Evolutionary conservation across 2,888 invertebrate genomes (phyloP).

Genomic region (Rapana venosa): DNA sequence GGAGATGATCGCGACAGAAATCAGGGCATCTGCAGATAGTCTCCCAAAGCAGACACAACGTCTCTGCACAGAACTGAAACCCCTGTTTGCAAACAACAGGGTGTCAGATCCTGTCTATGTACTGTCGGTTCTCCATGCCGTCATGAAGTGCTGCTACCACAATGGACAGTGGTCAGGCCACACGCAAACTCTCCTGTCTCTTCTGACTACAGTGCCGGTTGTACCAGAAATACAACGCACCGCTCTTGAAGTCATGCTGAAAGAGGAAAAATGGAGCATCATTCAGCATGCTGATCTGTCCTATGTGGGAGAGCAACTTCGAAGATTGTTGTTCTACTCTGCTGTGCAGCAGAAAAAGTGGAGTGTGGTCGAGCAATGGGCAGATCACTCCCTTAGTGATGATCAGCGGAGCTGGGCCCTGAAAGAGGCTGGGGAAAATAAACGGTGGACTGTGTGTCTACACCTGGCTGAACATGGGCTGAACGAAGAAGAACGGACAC

Average conservation of each 20-base stretch:
- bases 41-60: not conserved
- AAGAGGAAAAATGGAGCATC: not conserved
- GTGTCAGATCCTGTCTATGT: not conserved
- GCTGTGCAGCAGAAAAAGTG: not conserved
- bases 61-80: not conserved
- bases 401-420: constrained; percentile 8
- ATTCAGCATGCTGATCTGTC: not conserved
- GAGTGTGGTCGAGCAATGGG: not conserved
- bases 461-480: not conserved
- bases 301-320: not conserved
- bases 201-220: not conserved
- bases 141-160: not conserved
- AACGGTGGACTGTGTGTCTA: not conserved
- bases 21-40: not conserved
- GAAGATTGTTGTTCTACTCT: not conserved
- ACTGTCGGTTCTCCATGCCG: not conserved
- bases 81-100: not conserved
- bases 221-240: not conserved
- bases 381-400: constrained; percentile 7
- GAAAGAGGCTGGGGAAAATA: not conserved
- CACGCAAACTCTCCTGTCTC: not conserved
- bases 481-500: not conserved
- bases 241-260: not conserved
- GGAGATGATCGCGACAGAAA: not conserved
- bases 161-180: not conserved